Conservation (phyloP, 2,888 invertebrate genomes). For the Diachrysia chrysitis region DNA sequence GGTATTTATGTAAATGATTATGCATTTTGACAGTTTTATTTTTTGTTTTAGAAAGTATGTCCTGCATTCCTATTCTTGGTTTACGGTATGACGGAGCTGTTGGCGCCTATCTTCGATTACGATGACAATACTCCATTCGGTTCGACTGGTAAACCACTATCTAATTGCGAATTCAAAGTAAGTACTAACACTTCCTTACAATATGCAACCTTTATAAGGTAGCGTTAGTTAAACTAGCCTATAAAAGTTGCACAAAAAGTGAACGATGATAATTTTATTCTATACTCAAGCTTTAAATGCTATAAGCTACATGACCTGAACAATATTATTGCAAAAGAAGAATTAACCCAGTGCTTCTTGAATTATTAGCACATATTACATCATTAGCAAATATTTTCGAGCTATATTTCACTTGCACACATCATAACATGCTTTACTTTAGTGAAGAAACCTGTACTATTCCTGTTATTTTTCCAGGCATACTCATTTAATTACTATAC, state of each 20-base stretch:
- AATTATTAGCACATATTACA: neutral
- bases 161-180: constrained; percentile 65
- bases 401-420: no score
- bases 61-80: constrained; percentile 63
- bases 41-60: constrained; percentile 61
- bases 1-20: constrained; percentile 5
- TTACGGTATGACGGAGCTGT: constrained; percentile 73
- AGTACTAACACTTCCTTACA: constrained; percentile 5
- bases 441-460: no score
- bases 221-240: neutral
- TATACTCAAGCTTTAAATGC: no score
- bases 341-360: neutral
- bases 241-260: neutral
- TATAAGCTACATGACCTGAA: no score
- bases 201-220: neutral
- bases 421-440: no score
- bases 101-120: constrained; percentile 69
- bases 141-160: constrained; percentile 63
- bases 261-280: neutral
- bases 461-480: no score
- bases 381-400: no score
- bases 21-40: constrained; percentile 12
- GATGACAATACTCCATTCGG: constrained; percentile 65
- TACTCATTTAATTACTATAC: no score
- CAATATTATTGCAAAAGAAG: neutral